Base-by-base conservation (phyloP, 2,113 vertebrate genomes). In the Alectura lathami region DNA sequence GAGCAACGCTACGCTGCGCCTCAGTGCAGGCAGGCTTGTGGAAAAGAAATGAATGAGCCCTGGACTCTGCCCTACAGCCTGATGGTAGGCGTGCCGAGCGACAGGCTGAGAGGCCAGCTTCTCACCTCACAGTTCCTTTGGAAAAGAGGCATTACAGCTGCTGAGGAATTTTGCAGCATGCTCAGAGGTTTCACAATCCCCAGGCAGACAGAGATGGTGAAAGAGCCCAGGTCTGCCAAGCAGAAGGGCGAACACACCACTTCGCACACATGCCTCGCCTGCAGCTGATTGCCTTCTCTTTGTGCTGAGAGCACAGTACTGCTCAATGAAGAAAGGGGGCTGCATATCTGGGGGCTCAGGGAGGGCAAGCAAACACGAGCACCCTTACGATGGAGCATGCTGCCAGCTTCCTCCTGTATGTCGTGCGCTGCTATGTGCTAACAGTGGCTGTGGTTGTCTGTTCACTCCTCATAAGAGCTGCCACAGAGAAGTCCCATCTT, bases 401-500 rank as follows among this genome's bases (percentile, higher is more conserved):
- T 67, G 18, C 69, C 4, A 0, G 42, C 11, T 51, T 66, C 45
- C 17, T 48, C 22, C 1, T 47, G 11, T 23, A 16, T 0, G 2
- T 0, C 1, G 21, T 11, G 56, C 29, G 59, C 76, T 76, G 63
- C 21, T 0, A 0, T 3, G 5, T 5, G 42, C 57, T 22, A 29
- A 47, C 1, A 43, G 32, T 54, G 32, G 51, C 38, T 70, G 56
- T 5, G 5, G 50, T 4, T 38, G 26, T 23, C 68, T 30, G 30
- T 9, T 26, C 7, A 3, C 23, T 67, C 32, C 60, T 47, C 34
- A 4, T 3, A 21, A 26, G 7, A 24, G 34, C 29, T 54, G 23
- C 9, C 43, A 51, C 40, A 48, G 32, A 63, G 67, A 57, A 86
- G 6, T 26, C 24, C 13, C 1, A 0, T 24, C 29, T 69, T 73